phyloP scores from a whole-genome alignment of 2,113 vertebrate species.

The Crocuta crocuta region DNA sequence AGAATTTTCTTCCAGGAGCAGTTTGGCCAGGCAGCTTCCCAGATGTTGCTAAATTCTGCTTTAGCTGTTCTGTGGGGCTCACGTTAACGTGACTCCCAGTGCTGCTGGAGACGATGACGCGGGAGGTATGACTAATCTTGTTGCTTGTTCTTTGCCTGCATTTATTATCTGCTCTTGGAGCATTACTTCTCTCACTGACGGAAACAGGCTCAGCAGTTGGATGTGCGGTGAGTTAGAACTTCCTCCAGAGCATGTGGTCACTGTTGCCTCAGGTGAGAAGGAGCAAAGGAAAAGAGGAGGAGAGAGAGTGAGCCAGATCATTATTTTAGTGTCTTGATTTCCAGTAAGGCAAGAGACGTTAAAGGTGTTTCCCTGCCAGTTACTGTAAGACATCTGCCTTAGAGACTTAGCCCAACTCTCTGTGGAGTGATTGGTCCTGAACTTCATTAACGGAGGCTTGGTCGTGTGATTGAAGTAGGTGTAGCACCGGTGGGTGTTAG shows the following conservation, averaged over 20 bases:
- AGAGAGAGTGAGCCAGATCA: background rate
- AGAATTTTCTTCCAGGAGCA: background rate
- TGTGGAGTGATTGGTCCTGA: background rate
- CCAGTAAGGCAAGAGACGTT: background rate
- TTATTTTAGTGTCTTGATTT: conserved; percentile 46
- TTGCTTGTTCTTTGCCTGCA: background rate
- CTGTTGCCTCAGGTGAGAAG: background rate
- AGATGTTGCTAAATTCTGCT: background rate
- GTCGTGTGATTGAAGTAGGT: background rate
- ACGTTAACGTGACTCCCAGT: background rate
- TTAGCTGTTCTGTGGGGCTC: background rate
- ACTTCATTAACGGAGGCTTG: conserved; percentile 61
- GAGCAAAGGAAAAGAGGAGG: background rate
- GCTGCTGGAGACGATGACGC: background rate
- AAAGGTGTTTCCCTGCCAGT: conserved; percentile 16
- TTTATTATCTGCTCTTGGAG: background rate
- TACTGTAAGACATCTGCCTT: background rate
- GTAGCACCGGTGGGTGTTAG: background rate
- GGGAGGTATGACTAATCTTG: background rate
- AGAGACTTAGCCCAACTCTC: background rate
- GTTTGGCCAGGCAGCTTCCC: background rate
- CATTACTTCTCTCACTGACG: background rate
- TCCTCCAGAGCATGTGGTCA: background rate
- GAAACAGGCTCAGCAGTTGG: background rate
- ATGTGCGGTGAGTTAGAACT: background rate